Evolutionary conservation across 2,113 vertebrate genomes (phyloP), one percentile per base, ranked within the genome.

Genomic region (Aptenodytes patagonicus): DNA sequence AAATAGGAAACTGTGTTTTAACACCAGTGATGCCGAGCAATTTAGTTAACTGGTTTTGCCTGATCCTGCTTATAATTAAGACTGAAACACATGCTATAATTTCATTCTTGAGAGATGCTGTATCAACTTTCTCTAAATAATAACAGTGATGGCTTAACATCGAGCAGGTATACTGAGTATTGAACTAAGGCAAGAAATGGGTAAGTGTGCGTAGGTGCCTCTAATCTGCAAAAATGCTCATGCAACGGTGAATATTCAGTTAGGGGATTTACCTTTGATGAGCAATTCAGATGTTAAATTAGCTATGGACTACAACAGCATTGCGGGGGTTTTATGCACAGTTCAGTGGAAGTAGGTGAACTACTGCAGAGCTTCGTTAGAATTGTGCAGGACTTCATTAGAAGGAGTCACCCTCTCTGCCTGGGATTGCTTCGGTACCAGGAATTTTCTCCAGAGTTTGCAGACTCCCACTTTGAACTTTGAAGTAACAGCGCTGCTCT

Each of bases 231-330:
- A 68, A 85, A 94, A 62, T 1, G 2, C 7, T 89, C 20, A 42
- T 16, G 47, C 44, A 80, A 54, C 2, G 11, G 15, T 77, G 40
- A 90, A 26, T 66, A 32, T 60, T 83, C 58, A 51, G 0, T 36
- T 31, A 51, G 85, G 81, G 76, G 51, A 92, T 95, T 94, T 90
- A 88, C 82, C 58, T 90, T 69, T 54, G 58, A 88, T 66, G 49
- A 93, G 73, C 32, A 94, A 80, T 79, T 90, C 36, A 61, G 57
- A 72, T 65, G 34, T 87, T 76, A 83, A 91, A 90, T 76, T 68
- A 89, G 40, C 70, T 52, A 20, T 15, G 49, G 16, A 55, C 46
- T 86, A 42, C 25, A 90, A 69, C 21, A 93, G 49, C 28, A 10
- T 5, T 32, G 64, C 42, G 72, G 79, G 76, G 2, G 0, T 75